These are phyloP conservation scores for Triplophysa dalaica DNA, from an alignment of 2,113 vertebrate species.

Conservation along the genomic window DNA sequence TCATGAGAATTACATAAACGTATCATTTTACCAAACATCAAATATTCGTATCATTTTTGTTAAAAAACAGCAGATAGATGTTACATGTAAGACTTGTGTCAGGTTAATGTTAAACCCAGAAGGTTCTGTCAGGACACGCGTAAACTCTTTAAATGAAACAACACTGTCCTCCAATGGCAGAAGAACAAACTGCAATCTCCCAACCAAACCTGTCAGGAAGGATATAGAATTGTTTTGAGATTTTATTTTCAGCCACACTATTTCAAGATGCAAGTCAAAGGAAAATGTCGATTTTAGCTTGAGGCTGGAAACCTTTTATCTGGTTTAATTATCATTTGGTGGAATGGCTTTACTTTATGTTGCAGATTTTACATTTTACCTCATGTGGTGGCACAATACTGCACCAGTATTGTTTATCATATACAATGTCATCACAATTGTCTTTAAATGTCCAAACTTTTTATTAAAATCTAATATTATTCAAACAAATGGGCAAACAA, in stretches of 20 bases:
- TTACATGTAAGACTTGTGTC: not conserved
- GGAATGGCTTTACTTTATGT: not conserved
- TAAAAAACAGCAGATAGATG: not conserved
- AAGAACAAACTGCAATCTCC: not conserved
- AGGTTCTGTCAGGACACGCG: not conserved
- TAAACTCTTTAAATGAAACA: constrained; percentile 52
- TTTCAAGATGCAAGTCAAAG: not conserved
- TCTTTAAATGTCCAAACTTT: no score
- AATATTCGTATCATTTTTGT: not conserved
- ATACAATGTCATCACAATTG: not conserved
- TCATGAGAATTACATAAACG: no score
- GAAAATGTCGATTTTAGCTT: no score
- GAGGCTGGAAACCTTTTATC: not conserved
- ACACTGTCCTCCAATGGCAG: constrained; percentile 65
- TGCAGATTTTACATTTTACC: not conserved
- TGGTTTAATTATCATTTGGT: not conserved
- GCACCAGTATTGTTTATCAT: no score
- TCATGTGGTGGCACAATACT: not conserved
- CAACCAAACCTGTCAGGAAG: not conserved
- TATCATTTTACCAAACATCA: no score
- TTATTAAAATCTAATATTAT: no score
- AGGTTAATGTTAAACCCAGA: not conserved
- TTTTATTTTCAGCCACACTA: no score
- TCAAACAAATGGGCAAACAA: no score
- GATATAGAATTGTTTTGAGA: not conserved